Evolutionary conservation across 2,797 vertebrate genomes (phyloP).

Genomic region (Merluccius polli): DNA sequence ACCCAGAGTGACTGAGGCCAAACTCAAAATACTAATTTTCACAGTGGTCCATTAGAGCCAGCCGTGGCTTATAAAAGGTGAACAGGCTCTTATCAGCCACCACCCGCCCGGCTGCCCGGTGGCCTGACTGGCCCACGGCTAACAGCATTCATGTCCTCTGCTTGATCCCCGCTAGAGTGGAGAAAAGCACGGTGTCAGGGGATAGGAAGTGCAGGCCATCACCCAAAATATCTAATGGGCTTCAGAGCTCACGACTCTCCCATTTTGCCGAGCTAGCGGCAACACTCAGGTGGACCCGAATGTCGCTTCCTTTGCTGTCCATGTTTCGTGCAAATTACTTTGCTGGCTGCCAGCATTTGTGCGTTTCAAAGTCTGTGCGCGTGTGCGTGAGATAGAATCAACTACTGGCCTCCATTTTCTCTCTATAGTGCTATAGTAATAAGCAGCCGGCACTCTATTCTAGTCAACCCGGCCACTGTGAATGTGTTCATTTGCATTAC

Average conservation of each 20-base stretch:
- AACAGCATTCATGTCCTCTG: slow-evolving; percentile 62
- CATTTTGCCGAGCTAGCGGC: slow-evolving; percentile 55
- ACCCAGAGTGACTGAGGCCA: not conserved
- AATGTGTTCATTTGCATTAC: slow-evolving; percentile 55
- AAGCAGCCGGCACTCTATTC: slow-evolving; percentile 45
- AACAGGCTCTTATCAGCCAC: slow-evolving; percentile 52
- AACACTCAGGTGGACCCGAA: slow-evolving; percentile 45
- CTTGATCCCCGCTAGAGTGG: slow-evolving; percentile 50
- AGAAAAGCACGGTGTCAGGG: slow-evolving; percentile 42
- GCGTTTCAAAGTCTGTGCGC: not conserved
- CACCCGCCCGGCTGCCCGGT: slow-evolving; percentile 25
- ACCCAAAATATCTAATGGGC: slow-evolving; percentile 62
- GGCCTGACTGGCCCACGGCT: slow-evolving; percentile 29
- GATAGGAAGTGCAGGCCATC: slow-evolving; percentile 53
- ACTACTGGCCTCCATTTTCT: not conserved
- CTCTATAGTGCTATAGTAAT: slow-evolving; percentile 11
- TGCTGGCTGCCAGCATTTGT: slow-evolving; percentile 9
- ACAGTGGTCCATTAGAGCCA: slow-evolving; percentile 50
- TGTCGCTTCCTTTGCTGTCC: slow-evolving; percentile 33
- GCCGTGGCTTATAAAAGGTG: slow-evolving; percentile 50
- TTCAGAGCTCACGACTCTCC: slow-evolving; percentile 53
- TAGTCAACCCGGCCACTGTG: slow-evolving; percentile 33
- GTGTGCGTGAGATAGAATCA: not conserved
- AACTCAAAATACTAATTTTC: slow-evolving; percentile 48
- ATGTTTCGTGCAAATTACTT: slow-evolving; percentile 51